Conservation (phyloP, 2,113 vertebrate species). For the Equus quagga region DNA sequence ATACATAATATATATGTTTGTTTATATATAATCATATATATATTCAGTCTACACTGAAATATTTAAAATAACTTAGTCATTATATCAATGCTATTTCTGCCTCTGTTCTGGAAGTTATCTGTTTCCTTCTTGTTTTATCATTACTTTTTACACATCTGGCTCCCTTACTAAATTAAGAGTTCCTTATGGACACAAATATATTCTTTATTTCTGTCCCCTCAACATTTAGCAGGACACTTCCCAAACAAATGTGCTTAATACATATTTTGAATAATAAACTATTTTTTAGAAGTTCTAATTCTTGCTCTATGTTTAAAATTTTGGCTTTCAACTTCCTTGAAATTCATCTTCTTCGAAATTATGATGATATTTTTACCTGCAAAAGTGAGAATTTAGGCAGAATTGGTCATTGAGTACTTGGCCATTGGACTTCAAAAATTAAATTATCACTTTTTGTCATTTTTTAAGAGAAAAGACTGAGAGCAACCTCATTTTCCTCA, state of each 20-base stretch:
- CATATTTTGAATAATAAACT: neutral
- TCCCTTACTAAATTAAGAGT: neutral
- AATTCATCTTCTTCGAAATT: conserved; percentile 32
- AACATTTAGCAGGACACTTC: neutral
- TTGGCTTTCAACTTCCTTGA: neutral
- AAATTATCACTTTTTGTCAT: neutral
- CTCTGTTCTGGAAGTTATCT: neutral
- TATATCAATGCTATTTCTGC: neutral
- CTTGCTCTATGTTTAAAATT: neutral
- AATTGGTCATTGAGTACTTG: neutral
- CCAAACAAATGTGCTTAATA: neutral
- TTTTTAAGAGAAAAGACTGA: neutral
- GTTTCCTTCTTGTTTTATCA: neutral
- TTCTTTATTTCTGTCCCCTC: neutral
- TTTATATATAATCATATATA: neutral
- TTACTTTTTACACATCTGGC: neutral
- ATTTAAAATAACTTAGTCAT: neutral
- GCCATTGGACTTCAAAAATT: conserved; percentile 13
- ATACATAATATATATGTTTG: neutral
- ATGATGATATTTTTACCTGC: neutral
- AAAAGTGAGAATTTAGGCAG: neutral
- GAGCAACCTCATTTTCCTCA: neutral
- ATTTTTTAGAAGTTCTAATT: neutral
- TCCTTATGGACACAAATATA: neutral
- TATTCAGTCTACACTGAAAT: neutral